Evolutionary conservation across 2,797 vertebrate species (phyloP).

Genomic region (Acanthis flammea): DNA sequence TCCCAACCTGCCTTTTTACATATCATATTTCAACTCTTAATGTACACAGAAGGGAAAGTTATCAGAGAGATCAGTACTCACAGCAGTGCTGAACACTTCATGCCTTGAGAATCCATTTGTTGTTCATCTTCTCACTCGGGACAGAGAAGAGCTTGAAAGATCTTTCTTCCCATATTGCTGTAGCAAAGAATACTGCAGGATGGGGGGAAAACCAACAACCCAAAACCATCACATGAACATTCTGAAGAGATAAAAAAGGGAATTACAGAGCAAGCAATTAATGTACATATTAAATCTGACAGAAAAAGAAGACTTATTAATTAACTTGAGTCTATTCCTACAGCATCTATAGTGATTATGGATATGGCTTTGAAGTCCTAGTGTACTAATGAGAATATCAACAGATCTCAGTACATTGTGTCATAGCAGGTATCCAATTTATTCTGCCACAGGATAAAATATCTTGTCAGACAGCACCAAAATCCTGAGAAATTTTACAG

Average conservation of each 20-base stretch:
- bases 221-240: background rate
- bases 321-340: background rate
- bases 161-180: background rate
- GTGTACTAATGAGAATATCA: background rate
- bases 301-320: background rate
- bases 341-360: background rate
- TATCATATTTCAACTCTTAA: background rate
- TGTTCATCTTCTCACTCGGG: background rate
- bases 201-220: fast-evolving
- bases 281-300: background rate
- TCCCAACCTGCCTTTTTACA: background rate
- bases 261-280: background rate
- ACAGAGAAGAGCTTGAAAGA: background rate
- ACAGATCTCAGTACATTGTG: background rate
- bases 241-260: background rate
- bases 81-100: background rate
- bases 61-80: background rate
- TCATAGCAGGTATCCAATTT: background rate
- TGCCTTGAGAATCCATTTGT: background rate
- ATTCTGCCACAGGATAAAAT: background rate
- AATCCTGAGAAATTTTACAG: background rate
- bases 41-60: background rate
- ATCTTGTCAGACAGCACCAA: background rate
- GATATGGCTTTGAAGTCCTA: background rate
- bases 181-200: background rate